These are phyloP conservation scores for Steinernema feltiae DNA, from an alignment of 1,140 invertebrate species.

Conservation along the genomic window DNA sequence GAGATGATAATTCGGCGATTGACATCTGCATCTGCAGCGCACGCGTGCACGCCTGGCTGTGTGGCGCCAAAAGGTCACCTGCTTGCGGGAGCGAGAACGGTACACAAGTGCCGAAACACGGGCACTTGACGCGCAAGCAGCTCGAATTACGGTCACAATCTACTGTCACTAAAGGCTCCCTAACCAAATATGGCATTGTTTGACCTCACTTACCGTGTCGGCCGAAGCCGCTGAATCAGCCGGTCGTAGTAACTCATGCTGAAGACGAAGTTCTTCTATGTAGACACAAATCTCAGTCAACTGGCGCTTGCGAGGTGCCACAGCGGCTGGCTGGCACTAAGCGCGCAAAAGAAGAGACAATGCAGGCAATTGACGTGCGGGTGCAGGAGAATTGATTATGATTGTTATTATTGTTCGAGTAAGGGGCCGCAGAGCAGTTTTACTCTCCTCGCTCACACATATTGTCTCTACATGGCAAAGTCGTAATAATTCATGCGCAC, in stretches of 20 bases:
- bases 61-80: constrained; percentile 3
- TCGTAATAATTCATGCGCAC: neutral
- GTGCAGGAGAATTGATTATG: constrained; percentile 12
- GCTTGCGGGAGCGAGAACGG: neutral
- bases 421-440: neutral
- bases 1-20: neutral
- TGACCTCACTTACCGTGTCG: neutral
- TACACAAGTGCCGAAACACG: constrained; percentile 1
- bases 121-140: neutral
- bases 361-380: constrained; percentile 12
- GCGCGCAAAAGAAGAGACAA: neutral
- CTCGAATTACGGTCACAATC: neutral
- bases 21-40: neutral
- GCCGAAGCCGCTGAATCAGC: neutral
- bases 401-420: constrained; percentile 4
- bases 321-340: neutral
- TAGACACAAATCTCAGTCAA: too few species aligned
- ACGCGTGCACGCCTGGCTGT: neutral
- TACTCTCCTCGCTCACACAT: neutral
- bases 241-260: neutral
- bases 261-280: too few species aligned
- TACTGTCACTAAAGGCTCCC: neutral
- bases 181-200: neutral
- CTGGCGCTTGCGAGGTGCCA: neutral
- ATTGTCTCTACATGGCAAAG: constrained; percentile 5